phyloP scores from a whole-genome alignment of 2,888 invertebrate genomes.

The Mythimna vitellina region DNA sequence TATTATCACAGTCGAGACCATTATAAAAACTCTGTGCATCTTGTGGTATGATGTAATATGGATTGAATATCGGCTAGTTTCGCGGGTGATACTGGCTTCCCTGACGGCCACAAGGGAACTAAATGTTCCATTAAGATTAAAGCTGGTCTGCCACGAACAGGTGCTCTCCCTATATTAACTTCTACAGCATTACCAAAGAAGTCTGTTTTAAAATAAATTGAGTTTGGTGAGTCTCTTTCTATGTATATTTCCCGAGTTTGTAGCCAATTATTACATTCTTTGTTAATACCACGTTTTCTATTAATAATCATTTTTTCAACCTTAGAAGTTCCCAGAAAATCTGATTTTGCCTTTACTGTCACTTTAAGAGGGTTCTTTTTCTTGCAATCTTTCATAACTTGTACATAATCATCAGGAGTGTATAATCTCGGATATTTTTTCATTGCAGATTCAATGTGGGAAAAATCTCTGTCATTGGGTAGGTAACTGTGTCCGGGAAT shows the following conservation, averaged over 20 bases:
- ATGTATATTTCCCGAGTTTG: too few relatives aligned
- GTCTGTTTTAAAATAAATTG: neutral
- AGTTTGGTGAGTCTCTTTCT: neutral
- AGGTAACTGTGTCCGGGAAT: neutral
- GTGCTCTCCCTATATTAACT: slow-evolving; percentile 38
- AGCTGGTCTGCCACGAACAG: slow-evolving; percentile 34
- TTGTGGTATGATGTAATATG: slow-evolving; percentile 47
- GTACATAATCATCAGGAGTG: neutral
- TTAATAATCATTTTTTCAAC: slow-evolving; percentile 38
- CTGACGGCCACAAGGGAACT: slow-evolving; percentile 50
- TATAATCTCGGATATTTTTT: slow-evolving; percentile 21
- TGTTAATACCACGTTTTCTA: slow-evolving; percentile 45
- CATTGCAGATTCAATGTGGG: slow-evolving; percentile 31
- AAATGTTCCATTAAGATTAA: slow-evolving; percentile 41
- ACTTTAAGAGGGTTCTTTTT: neutral
- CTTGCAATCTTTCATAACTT: slow-evolving; percentile 38
- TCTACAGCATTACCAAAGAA: neutral
- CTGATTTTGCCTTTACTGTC: neutral
- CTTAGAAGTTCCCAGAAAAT: slow-evolving; percentile 25
- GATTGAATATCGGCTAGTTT: slow-evolving; percentile 52
- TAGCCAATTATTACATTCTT: slow-evolving; percentile 41
- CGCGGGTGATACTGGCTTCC: slow-evolving; percentile 54
- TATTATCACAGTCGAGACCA: slow-evolving; percentile 43
- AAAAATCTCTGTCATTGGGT: slow-evolving; percentile 43
- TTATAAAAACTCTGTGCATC: slow-evolving; percentile 51